These are phyloP conservation scores for Diploptera punctata DNA, from an alignment of 2,888 invertebrate genomes.

Conservation along the genomic window DNA sequence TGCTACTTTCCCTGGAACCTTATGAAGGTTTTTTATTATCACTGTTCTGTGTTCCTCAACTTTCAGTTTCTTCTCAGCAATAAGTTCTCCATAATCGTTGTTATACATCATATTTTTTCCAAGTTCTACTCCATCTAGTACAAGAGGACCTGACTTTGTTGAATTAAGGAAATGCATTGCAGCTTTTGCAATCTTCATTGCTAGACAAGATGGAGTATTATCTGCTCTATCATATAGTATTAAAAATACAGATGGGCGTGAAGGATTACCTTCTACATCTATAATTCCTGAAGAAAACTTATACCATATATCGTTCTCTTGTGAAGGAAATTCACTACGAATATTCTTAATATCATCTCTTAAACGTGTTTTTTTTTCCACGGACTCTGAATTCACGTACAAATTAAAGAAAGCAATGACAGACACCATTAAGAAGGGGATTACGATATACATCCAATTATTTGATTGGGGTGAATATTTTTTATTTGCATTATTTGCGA, in stretches of 20 bases:
- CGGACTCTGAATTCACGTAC: too few relatives aligned
- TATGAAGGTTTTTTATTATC: conserved; percentile 17
- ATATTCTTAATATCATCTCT: background rate
- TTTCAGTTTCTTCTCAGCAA: background rate
- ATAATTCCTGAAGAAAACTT: background rate
- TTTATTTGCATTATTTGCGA: too few relatives aligned
- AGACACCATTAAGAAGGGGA: too few relatives aligned
- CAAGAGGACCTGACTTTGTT: background rate
- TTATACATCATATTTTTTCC: background rate
- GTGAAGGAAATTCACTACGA: conserved; percentile 8
- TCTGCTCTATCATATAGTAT: background rate
- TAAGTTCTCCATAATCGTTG: background rate
- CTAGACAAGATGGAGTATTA: conserved; percentile 4
- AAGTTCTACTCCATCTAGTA: background rate
- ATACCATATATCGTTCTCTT: background rate
- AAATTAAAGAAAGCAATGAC: too few relatives aligned
- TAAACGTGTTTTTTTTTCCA: too few relatives aligned
- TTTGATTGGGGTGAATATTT: too few relatives aligned
- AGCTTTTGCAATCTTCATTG: background rate
- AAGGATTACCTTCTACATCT: background rate
- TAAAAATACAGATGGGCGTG: conserved; percentile 8
- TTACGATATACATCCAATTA: too few relatives aligned
- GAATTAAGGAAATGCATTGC: background rate
- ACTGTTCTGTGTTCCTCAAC: background rate
- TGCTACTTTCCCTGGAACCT: background rate